Evolutionary conservation across 2,113 vertebrate species (phyloP), one percentile per base, ranked within the genome.

Genomic region (Trichomycterus rosablanca): DNA sequence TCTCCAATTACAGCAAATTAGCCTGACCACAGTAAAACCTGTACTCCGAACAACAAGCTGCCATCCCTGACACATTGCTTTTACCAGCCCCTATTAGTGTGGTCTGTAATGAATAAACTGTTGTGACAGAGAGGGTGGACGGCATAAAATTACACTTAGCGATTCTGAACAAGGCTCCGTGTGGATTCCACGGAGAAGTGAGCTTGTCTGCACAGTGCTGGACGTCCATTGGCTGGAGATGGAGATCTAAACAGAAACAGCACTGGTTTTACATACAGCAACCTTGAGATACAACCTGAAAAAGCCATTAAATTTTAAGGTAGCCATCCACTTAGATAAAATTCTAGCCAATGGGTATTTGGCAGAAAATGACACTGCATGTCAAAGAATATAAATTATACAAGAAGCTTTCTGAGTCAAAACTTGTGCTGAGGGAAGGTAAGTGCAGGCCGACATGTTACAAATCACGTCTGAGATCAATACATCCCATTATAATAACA

Each of bases 51-150:
- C 57, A 67, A 67, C 42, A 51, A 34, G 44, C 58, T 40, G 28
- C 49, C 50, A 37, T 52, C 23, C 18, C 26, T 44, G 52, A 65
- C 63, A 57, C 32, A 49, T 65, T 56, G 52, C 52, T 57, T 65
- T 65, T 34, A 71, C n/a, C 58, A 30, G 43, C 45, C 44, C 50
- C 34, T 54, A 51, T 50, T 50, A 55, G 56, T 55, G 28, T 14
- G 39, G 68, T 50, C 63, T 60, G 63, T 51, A 45, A 71, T 66
- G 51, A 66, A 71, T 43, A 65, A 66, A 70, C 55, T 65, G 49
- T 60, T 60, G 32, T 65, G 68, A 65, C 58, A 48, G 57, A 45
- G 50, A 58, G 63, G 61, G 57, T 10, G 61, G 24, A 34, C 3
- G 50, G 56, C 42, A 48, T 18, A 30, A 57, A 66, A 66, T 61